phyloP scores from a whole-genome alignment of 1,140 invertebrate species.

The Anastrepha obliqua region DNA sequence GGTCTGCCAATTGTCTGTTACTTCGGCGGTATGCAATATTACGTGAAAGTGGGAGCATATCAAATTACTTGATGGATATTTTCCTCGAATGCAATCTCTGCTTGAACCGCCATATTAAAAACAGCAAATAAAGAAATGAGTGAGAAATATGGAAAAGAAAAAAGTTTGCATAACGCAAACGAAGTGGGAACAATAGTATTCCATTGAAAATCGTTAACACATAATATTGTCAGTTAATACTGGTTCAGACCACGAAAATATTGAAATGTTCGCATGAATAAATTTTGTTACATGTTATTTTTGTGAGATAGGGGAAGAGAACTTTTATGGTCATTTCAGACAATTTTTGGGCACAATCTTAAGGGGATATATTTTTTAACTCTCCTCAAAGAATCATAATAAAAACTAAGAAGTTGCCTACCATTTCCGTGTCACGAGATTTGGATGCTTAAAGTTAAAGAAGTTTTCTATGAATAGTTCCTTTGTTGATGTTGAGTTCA shows the following conservation, averaged over 20 bases:
- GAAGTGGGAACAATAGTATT: background rate
- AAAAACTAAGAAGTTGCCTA: too few species aligned
- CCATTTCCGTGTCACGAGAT: too few species aligned
- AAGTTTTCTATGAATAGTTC: too few species aligned
- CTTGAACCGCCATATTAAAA: background rate
- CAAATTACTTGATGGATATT: background rate
- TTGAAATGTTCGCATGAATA: background rate
- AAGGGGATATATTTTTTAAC: too few species aligned
- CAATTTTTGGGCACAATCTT: too few species aligned
- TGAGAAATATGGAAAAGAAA: background rate
- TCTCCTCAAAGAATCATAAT: too few species aligned
- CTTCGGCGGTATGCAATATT: background rate
- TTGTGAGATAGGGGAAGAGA: too few species aligned
- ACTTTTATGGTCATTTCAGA: too few species aligned
- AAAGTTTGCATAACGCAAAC: background rate
- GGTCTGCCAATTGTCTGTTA: background rate
- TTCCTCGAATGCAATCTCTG: background rate
- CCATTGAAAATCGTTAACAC: background rate
- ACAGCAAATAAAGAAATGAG: background rate
- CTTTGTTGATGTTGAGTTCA: too few species aligned
- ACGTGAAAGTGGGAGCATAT: constrained; percentile 36
- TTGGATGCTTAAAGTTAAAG: too few species aligned
- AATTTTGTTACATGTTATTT: too few species aligned
- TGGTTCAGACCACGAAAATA: background rate
- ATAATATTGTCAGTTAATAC: background rate